phyloP scores from a whole-genome alignment of 2,797 vertebrate genomes.

The Gymnopithys bicolor region DNA sequence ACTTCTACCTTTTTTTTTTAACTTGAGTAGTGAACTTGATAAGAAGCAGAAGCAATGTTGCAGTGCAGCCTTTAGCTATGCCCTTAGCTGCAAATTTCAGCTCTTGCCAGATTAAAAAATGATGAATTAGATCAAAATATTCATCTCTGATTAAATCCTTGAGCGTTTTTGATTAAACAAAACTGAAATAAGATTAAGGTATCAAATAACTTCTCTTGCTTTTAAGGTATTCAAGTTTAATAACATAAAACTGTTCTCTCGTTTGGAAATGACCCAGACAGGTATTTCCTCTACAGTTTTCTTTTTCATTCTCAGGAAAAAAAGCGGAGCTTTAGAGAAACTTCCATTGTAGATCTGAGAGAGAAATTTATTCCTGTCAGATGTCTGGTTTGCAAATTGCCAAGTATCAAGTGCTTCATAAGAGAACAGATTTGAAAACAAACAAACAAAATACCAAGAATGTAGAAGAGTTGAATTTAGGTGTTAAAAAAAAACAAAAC shows the following conservation, averaged over 20 bases:
- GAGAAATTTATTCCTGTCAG: neutral
- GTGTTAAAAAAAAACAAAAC: neutral
- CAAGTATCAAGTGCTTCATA: neutral
- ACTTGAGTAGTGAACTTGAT: neutral
- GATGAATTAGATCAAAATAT: neutral
- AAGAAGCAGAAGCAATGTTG: neutral
- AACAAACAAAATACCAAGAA: neutral
- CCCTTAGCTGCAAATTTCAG: neutral
- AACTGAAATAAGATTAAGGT: neutral
- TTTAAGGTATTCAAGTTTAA: conserved; percentile 2
- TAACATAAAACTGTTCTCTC: neutral
- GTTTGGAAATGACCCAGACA: conserved; percentile 24
- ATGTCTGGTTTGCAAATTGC: neutral
- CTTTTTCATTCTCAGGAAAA: neutral
- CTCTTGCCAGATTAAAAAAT: neutral
- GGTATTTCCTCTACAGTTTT: conserved; percentile 25
- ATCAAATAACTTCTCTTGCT: neutral
- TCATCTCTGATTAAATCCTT: neutral
- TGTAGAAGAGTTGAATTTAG: neutral
- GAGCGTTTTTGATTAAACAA: neutral
- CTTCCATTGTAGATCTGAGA: neutral
- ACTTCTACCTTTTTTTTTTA: neutral
- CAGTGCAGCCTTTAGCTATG: neutral
- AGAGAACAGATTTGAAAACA: neutral
- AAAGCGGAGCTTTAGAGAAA: neutral